Conservation (phyloP, 2,113 vertebrate genomes). For the Enhydra lutris region DNA sequence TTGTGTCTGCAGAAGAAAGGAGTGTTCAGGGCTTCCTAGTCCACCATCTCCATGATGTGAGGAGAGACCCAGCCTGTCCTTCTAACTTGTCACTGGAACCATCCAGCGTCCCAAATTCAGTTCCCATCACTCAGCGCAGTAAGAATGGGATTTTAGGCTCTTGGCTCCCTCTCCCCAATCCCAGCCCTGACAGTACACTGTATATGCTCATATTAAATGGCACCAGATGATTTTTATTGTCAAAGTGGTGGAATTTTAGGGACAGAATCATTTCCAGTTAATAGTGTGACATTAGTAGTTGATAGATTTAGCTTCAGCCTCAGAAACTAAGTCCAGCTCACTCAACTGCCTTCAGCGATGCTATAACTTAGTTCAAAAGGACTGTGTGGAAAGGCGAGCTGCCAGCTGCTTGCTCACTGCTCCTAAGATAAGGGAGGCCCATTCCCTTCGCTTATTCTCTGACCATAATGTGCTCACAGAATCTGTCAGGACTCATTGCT, state of each 20-base stretch:
- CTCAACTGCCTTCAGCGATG: neutral
- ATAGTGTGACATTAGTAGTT: neutral
- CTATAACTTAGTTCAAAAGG: neutral
- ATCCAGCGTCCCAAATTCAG: neutral
- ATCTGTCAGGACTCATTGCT: neutral
- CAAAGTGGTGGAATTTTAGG: conserved; percentile 32
- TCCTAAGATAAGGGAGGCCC: neutral
- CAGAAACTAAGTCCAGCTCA: neutral
- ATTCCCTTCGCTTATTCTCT: neutral
- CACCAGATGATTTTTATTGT: neutral
- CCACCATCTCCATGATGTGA: neutral
- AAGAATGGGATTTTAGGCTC: neutral
- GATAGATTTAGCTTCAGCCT: conserved; percentile 16
- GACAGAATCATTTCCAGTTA: conserved; percentile 23
- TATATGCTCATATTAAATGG: neutral
- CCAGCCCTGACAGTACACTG: neutral
- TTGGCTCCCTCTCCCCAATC: neutral
- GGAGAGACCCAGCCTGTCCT: neutral
- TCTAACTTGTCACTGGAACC: neutral
- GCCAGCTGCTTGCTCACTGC: neutral
- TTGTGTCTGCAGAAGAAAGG: neutral
- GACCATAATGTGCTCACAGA: neutral
- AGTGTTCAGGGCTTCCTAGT: neutral
- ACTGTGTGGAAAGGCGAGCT: neutral
- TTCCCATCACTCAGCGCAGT: neutral